phyloP scores from a whole-genome alignment of 2,113 vertebrate genomes.

The Hymenochirus boettgeri region DNA sequence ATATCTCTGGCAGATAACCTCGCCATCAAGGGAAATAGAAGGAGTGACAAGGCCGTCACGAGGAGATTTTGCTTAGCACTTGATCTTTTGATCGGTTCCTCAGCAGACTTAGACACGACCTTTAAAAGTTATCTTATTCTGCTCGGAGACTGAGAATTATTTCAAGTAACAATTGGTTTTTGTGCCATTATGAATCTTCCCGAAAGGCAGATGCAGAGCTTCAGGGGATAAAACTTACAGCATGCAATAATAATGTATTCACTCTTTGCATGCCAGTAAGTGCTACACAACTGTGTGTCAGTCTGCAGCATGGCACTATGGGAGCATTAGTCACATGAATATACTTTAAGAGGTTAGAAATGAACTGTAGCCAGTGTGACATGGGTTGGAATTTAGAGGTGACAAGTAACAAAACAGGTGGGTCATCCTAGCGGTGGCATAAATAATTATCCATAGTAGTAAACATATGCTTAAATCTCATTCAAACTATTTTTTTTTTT shows the following conservation, averaged over 20 bases:
- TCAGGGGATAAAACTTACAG: not conserved
- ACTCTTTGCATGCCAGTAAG: not conserved
- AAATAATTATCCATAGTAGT: too few species aligned
- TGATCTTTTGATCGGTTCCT: conserved; percentile 41
- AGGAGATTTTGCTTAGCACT: conserved; percentile 38
- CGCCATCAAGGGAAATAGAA: conserved; percentile 38
- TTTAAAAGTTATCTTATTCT: conserved; percentile 41
- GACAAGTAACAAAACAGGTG: too few species aligned
- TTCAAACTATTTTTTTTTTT: too few species aligned
- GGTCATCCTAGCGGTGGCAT: too few species aligned
- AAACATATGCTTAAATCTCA: too few species aligned
- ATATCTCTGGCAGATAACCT: conserved; percentile 36
- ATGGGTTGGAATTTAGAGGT: too few species aligned
- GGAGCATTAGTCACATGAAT: not conserved
- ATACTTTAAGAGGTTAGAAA: too few species aligned
- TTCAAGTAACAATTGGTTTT: conserved; percentile 36
- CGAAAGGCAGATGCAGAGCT: not conserved
- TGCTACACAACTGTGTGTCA: not conserved
- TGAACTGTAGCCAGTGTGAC: too few species aligned
- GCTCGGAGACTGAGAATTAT: conserved; percentile 26
- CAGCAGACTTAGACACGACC: conserved; percentile 37
- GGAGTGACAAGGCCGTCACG: conserved; percentile 37
- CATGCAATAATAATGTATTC: not conserved
- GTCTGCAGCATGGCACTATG: not conserved
- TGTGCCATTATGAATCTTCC: conserved; percentile 18